Conservation (phyloP, 2,113 vertebrate species). For the Chloropsis hardwickii region DNA sequence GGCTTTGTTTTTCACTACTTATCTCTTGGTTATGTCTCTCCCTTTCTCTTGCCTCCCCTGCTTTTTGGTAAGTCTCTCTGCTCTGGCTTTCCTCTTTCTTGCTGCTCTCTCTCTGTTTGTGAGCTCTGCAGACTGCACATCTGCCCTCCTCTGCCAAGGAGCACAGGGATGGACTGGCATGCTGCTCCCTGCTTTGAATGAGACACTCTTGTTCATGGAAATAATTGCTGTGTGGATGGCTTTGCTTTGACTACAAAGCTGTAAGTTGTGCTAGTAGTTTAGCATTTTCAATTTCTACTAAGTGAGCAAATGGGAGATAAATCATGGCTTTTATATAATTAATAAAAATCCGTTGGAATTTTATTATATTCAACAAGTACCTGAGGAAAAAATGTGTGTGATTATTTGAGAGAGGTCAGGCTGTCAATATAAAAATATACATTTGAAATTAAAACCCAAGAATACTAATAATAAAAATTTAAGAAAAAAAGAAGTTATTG, state of each 20-base stretch:
- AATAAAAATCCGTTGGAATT: not conserved
- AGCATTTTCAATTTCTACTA: not conserved
- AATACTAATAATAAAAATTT: not conserved
- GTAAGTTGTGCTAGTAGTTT: not conserved
- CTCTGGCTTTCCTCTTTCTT: not conserved
- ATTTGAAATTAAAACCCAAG: not conserved
- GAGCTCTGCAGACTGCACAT: not conserved
- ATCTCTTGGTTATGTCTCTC: not conserved
- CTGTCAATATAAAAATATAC: not conserved
- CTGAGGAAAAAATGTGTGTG: not conserved
- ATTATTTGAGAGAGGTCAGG: not conserved
- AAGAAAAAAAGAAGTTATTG: not conserved
- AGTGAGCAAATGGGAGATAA: not conserved
- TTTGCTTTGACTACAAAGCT: not conserved
- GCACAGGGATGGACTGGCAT: not conserved
- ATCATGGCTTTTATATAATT: not conserved
- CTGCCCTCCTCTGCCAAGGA: not conserved
- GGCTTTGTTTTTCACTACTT: not conserved
- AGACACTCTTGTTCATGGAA: not conserved
- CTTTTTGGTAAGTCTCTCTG: not conserved
- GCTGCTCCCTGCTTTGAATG: not conserved
- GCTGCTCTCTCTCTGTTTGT: fast-evolving
- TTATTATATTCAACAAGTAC: not conserved
- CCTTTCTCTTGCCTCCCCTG: not conserved
- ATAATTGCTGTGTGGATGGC: not conserved